Conservation (phyloP, 2,888 invertebrate genomes). For the Plemyria rubiginata region DNA sequence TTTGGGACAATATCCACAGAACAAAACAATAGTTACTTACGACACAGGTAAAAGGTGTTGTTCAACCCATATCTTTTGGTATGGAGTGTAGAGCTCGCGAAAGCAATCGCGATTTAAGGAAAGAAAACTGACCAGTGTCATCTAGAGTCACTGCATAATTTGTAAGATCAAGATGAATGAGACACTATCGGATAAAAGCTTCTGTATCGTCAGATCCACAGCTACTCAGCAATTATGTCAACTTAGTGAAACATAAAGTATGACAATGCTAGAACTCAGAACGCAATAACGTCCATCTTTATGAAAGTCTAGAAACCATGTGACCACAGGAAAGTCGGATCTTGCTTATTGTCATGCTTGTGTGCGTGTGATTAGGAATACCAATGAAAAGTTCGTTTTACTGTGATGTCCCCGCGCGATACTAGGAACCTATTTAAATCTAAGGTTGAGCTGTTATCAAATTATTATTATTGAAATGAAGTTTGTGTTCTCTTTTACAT, state of each 20-base stretch:
- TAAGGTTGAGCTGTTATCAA: conserved; percentile 19
- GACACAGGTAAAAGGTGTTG: too few species aligned
- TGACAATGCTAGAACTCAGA: conserved; percentile 8
- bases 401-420: conserved; percentile 25
- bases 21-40: too few species aligned
- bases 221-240: not conserved
- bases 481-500: not conserved
- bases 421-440: not conserved
- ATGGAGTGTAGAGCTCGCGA: too few species aligned
- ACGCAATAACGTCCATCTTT: conserved; percentile 17
- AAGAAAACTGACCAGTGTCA: not conserved
- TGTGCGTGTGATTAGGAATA: conserved; percentile 32
- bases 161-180: not conserved
- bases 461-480: not conserved
- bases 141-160: not conserved
- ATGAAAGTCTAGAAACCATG: conserved; percentile 39
- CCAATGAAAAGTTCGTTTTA: conserved; percentile 37
- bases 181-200: not conserved
- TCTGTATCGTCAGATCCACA: not conserved
- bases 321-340: conserved; percentile 36
- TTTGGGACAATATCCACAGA: conserved; percentile 29
- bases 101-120: not conserved
- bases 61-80: too few species aligned
- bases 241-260: not conserved
- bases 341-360: conserved; percentile 21